phyloP scores from a whole-genome alignment of 2,113 vertebrate genomes.

The Polypterus bichir region DNA sequence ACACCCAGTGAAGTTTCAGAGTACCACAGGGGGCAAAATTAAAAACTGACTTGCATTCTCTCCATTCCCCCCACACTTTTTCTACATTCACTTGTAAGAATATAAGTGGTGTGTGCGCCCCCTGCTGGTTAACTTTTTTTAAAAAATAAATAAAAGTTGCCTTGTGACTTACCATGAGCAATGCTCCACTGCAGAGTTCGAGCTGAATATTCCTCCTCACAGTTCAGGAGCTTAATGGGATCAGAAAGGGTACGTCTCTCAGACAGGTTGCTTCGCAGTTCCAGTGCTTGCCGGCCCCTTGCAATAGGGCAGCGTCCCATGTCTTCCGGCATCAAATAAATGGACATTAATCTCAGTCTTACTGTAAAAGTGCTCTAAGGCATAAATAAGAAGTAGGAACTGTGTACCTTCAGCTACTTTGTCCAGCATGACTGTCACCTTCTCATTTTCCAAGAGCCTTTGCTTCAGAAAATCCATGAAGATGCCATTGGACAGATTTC shows the following conservation, averaged over 20 bases:
- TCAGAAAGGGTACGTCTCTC: slow-evolving; percentile 66
- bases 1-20: no score
- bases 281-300: slow-evolving; percentile 63
- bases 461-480: slow-evolving; percentile 66
- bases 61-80: no score
- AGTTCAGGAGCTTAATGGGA: slow-evolving; percentile 29
- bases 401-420: slow-evolving; percentile 65
- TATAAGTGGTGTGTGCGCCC: no score
- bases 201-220: slow-evolving; percentile 43
- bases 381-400: no score
- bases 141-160: no score
- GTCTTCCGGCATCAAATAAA: slow-evolving; percentile 34
- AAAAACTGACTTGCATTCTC: no score
- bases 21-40: no score
- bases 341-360: no score
- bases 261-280: slow-evolving; percentile 72
- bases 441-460: slow-evolving; percentile 64
- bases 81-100: neutral
- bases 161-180: slow-evolving; percentile 47
- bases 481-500: slow-evolving; percentile 59
- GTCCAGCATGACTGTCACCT: slow-evolving; percentile 73
- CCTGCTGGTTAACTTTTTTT: no score
- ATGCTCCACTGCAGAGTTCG: slow-evolving; percentile 73
- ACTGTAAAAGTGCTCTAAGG: no score
- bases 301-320: slow-evolving; percentile 70